Evolutionary conservation across 2,888 invertebrate genomes (phyloP).

Genomic region (Atethmia centrago): DNA sequence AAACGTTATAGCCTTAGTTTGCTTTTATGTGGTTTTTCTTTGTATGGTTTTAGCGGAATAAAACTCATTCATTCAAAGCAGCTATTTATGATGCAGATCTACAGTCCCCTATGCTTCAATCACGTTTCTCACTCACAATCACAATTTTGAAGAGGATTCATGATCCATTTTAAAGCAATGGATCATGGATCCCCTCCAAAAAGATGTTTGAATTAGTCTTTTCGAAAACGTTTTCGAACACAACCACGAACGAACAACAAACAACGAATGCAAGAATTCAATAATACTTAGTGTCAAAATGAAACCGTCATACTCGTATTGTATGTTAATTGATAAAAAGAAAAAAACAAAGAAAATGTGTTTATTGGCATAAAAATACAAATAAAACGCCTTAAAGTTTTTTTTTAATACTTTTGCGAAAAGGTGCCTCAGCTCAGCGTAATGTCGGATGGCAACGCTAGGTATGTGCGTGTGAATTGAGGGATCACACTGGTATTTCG

Average conservation of each 20-base stretch:
- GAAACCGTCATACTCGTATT: too few relatives aligned
- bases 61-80: too few relatives aligned
- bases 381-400: not conserved
- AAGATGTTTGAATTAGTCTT: not conserved
- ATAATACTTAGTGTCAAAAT: too few relatives aligned
- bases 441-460: not conserved
- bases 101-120: not conserved
- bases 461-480: too few relatives aligned
- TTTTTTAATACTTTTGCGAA: not conserved
- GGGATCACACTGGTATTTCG: too few relatives aligned
- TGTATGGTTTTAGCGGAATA: too few relatives aligned
- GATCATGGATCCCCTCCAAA: too few relatives aligned
- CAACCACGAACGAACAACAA: not conserved
- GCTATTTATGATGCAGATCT: too few relatives aligned
- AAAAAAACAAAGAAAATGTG: not conserved
- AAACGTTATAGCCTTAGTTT: too few relatives aligned
- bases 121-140: not conserved
- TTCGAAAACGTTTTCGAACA: not conserved
- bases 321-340: too few relatives aligned
- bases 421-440: not conserved
- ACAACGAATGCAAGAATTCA: not conserved
- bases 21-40: too few relatives aligned
- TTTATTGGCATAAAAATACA: not conserved
- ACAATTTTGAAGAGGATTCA: not conserved
- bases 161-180: not conserved